Base-by-base conservation (phyloP, 2,797 vertebrate species). In the Hemitrygon akajei region DNA sequence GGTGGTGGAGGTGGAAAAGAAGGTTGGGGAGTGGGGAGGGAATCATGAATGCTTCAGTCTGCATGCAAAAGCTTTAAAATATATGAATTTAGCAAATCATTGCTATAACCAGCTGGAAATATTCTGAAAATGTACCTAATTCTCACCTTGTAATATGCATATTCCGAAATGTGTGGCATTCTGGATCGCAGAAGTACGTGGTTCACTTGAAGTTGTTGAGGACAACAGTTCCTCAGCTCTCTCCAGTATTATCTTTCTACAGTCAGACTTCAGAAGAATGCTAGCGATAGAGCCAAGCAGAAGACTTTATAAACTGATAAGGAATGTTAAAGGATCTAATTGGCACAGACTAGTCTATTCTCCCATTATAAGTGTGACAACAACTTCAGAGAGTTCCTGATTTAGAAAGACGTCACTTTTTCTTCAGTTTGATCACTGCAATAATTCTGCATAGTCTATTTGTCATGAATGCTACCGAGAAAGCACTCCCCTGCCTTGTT, bases 161-260 rank as follows among this genome's bases (percentile, higher is more conserved):
- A 97, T 96, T 98, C 97, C 94, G 95, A 96, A 96, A 98, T 97
- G 96, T 98, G 96, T 97, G 96, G 97, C 97, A 98, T 98, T 97
- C 95, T 96, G 91, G 71, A 93, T 93, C 71, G 25, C 66, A 47
- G 91, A 94, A 94, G 37, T 91, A 93, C 91, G 40, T 73, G 20
- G 94, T 95, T 96, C 94, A 94, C 95, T 95, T 94, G 69, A 94
- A 94, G 89, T 89, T 93, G 95, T 94, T 94, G 95, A 95, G 69
- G 92, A 56, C 91, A 94, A 89, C 95, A 89, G 66, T 91, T 92
- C 94, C 94, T 84, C 92, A 94, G 75, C 96, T 95, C 94, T 95
- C 94, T 94, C 87, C 94, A 95, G 95, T 77, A 7, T 1, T 93
- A 95, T 94, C 95, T 94, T 95, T 95, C 95, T 95, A 94, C 94